Evolutionary conservation across 2,113 vertebrate species (phyloP), one percentile per base, ranked within the genome.

Genomic region (Fregata magnificens): DNA sequence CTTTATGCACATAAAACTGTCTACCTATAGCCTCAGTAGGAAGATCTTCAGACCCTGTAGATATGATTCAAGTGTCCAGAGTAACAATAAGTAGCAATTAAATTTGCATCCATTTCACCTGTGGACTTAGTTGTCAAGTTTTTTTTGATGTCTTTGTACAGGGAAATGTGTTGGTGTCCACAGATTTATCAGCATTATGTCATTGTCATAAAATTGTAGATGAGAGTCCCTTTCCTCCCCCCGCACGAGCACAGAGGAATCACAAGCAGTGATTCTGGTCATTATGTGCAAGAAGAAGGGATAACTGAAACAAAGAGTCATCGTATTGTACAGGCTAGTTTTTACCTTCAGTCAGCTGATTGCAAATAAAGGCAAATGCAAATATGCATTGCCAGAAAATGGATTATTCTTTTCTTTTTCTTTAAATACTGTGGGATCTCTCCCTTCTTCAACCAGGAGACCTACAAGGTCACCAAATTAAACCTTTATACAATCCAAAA

Each of bases 401-500:
- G 7, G 18, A 83, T 81, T 70, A 47, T 86, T 92, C 24, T 82
- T 70, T 59, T 52, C 9, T 62, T 93, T 84, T 80, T 56, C 72
- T 82, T 96, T 87, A 91, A 92, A 90, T 47, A 25, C 62, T 55
- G 40, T 16, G 34, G 56, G 18, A 22, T 76, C 50, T 77, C 50
- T 81, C 14, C 26, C 55, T 79, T 77, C 31, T 96, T 95, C 94
- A 92, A 88, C 90, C 85, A 92, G 90, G 92, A 97, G 93, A 92
- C 97, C 86, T 90, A 86, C 98, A 98, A 98, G 98, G 98, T 98
- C 98, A n/a, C 95, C 97, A 98, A 97, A 98, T 98, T 95, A 98
- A 98, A 96, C 97, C 97, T 97, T 98, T 96, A 89, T 95, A 98
- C 98, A 98, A 97, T 98, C 96, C 97, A 98, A 98, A 98, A 98